Conservation (phyloP, 1,140 invertebrate genomes). For the Hetaerina americana region DNA sequence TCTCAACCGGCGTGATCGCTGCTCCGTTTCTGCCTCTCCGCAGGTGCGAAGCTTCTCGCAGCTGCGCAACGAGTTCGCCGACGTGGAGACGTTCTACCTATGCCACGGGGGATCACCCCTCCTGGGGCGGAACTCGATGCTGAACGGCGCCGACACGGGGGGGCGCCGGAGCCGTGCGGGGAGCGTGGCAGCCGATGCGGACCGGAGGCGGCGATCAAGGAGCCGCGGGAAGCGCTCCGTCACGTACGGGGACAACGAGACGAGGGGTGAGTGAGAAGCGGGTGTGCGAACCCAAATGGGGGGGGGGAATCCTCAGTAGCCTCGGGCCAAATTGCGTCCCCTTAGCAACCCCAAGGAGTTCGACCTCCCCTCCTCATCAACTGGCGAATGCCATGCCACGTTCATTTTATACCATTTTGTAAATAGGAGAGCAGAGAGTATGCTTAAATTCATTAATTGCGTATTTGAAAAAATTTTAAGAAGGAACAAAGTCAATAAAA, state of each 20-base stretch:
- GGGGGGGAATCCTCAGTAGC: no score
- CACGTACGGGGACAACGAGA: conserved; percentile 38
- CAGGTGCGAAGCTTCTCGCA: conserved; percentile 85
- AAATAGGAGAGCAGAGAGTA: no score
- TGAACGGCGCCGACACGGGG: background rate
- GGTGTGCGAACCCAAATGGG: no score
- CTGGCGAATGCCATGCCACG: no score
- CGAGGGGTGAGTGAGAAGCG: conserved; percentile 35
- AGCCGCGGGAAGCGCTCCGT: conserved; percentile 30
- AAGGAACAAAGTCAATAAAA: no score
- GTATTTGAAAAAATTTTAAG: no score
- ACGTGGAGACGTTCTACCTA: conserved; percentile 81
- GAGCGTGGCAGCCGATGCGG: conserved; percentile 41
- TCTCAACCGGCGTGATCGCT: no score
- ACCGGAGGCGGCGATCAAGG: conserved; percentile 54
- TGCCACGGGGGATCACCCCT: conserved; percentile 32
- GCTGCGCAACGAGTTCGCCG: conserved; percentile 76
- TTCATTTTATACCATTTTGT: no score
- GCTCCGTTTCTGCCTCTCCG: background rate
- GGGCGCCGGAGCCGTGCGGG: conserved; percentile 29
- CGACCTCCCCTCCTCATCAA: no score
- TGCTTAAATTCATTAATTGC: no score
- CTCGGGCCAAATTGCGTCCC: no score
- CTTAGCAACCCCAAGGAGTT: no score
- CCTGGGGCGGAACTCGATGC: background rate